Base-by-base conservation (phyloP, 2,113 vertebrate species). In the Marmota flaviventris region DNA sequence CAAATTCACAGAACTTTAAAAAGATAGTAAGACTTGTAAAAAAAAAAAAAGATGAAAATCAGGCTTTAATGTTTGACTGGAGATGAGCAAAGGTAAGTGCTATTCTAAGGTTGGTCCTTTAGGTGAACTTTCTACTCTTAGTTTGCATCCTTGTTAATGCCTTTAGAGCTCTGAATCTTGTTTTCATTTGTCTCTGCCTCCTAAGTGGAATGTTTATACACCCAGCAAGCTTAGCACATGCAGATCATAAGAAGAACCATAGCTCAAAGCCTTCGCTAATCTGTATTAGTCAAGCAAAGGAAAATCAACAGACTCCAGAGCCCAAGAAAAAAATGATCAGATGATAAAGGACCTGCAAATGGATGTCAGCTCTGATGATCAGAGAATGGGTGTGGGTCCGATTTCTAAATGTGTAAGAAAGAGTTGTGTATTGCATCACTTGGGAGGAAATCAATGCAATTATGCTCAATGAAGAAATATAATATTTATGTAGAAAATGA, bases 401-500 rank as follows among this genome's bases (percentile, higher is more conserved):
- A 29, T 81, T 94, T 70, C 92, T 86, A 83, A 73, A 73, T 89
- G 11, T 61, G 24, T 75, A 70, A 70, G 48, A 56, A 79, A 42
- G 27, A 84, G 56, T 18, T 8, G 16, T 77, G 22, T 86, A 76
- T 73, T 96, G 85, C 5, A 53, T 56, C 39, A 7, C 39, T 89
- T 37, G 12, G 45, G 61, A 86, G 79, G 42, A 91, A 67, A 91
- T 85, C 51, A 97, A 51, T 4, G 67, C 85, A 97, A 97, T 98
- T 98, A 96, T 95, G 97, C 78, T 96, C 96, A 69, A 22, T 4
- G 82, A 95, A 69, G 96, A 95, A 97, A 97, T 95, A 97, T 78
- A 97, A 98, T 97, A 92, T 85, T 96, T 93, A 76, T 97, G 96
- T 93, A 61, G 39, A 94, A 91, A 95, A 63, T 67, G 73, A 89